phyloP scores from a whole-genome alignment of 2,797 vertebrate genomes.

The Pseudomugil gertrudae region DNA sequence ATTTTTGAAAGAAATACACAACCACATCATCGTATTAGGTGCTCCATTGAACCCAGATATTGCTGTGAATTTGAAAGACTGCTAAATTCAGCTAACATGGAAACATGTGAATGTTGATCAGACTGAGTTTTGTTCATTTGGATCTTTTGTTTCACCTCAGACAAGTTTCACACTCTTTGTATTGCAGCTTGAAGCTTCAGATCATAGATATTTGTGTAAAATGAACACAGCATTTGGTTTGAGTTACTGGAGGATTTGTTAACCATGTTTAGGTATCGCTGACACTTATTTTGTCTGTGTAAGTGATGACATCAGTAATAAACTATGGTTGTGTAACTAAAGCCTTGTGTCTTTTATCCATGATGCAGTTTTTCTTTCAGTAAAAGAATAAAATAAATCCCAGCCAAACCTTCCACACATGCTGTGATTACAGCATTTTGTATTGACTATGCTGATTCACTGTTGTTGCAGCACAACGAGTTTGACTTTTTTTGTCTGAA shows the following conservation, averaged over 20 bases:
- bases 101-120: conserved; percentile 1
- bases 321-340: conserved; percentile 78
- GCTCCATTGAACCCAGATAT: conserved; percentile 3
- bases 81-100: not conserved
- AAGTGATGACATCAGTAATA: conserved; percentile 79
- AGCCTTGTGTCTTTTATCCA: conserved; percentile 37
- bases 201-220: conserved; percentile 40
- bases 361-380: not conserved
- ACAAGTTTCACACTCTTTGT: conserved; percentile 27
- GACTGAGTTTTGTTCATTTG: not conserved
- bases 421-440: not conserved
- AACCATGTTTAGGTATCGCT: conserved; percentile 58
- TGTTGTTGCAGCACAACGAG: not conserved
- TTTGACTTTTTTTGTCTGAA: not conserved
- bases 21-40: conserved; percentile 6
- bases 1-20: conserved; percentile 42
- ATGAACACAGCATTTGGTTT: conserved; percentile 41
- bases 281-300: conserved; percentile 72
- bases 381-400: not conserved
- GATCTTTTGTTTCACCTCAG: conserved; percentile 33
- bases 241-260: conserved; percentile 44
- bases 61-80: not conserved
- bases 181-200: conserved; percentile 32
- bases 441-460: not conserved
- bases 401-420: not conserved